Base-by-base conservation (phyloP, 2,113 vertebrate species). In the Typhlomys cinereus region DNA sequence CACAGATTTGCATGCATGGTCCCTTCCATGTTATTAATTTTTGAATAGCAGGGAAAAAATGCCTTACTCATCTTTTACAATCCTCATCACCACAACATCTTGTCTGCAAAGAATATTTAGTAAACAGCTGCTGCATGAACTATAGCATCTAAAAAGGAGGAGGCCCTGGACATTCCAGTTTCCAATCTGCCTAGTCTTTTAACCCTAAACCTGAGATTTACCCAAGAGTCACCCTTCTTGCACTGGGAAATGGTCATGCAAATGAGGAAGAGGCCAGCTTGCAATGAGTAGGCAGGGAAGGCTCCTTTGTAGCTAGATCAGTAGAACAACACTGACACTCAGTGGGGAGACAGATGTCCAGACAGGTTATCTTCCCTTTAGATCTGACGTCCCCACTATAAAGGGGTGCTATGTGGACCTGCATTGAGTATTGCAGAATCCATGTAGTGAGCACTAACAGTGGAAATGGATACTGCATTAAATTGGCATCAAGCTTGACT, bases 131-230 rank as follows among this genome's bases (percentile, higher is more conserved):
- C 41, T 64, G 31, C 71, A 78, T 31, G n/a, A 82, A 74, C 34
- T 7, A 0, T 74, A 39, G 70, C 52, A 11, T 76, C 29, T 3
- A 10, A 66, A 78, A 80, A 12, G 41, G 52, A 62, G 57, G 54
- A 36, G 36, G 7, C 36, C 36, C 36, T 27, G 21, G 7, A 2
- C 14, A n/a, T 66, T 36, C 50, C 29, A 11, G 29, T 62, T 46
- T 62, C 59, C 44, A 50, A 7, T 50, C 34, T 36, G 48, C 15
- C 80, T 36, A 36, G 36, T 34, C 20, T 90, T 85, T 52, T 69
- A 31, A 74, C 9, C 25, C 36, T 52, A 71, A 52, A 74, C 41
- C 46, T 94, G 62, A 87, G 86, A 87, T 70, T 89, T 75, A 62
- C 66, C 21, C 6, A 85, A 69, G 11, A 73, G 46, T n/a, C 41